Conservation (phyloP, 2,888 invertebrate genomes). For the Trimorus sp. region DNA sequence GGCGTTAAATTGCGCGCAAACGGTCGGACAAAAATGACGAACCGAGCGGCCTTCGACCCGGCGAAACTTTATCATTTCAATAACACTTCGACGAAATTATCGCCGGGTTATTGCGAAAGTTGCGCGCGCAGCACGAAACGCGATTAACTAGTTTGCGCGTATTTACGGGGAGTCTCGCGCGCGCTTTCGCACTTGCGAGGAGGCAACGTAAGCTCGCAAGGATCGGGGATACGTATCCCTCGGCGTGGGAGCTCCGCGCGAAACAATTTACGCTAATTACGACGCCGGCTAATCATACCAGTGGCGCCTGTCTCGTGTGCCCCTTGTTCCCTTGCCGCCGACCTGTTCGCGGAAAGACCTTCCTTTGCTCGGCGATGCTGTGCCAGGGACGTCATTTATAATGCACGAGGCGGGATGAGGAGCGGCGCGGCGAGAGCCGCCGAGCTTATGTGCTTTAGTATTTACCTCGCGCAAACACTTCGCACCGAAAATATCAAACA, state of each 20-base stretch:
- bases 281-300: conserved; percentile 79
- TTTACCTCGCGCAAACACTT: conserved; percentile 48
- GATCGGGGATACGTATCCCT: conserved; percentile 57
- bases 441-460: conserved; percentile 60
- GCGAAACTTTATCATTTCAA: conserved; percentile 27
- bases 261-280: conserved; percentile 81
- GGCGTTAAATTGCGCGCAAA: too few species aligned
- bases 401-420: conserved; percentile 73
- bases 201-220: conserved; percentile 44
- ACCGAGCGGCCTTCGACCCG: too few species aligned
- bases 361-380: conserved; percentile 62
- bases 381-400: conserved; percentile 77
- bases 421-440: conserved; percentile 43
- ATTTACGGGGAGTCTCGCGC: conserved; percentile 43
- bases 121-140: conserved; percentile 25
- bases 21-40: too few species aligned
- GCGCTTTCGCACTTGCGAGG: conserved; percentile 30
- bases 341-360: conserved; percentile 65
- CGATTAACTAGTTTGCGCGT: conserved; percentile 64
- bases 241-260: conserved; percentile 70
- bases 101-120: conserved; percentile 9
- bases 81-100: conserved; percentile 43
- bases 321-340: conserved; percentile 52
- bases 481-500: conserved; percentile 41
- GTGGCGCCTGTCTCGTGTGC: conserved; percentile 71